Conservation (phyloP, 2,113 vertebrate genomes). For the Amblyopsis rosae region DNA sequence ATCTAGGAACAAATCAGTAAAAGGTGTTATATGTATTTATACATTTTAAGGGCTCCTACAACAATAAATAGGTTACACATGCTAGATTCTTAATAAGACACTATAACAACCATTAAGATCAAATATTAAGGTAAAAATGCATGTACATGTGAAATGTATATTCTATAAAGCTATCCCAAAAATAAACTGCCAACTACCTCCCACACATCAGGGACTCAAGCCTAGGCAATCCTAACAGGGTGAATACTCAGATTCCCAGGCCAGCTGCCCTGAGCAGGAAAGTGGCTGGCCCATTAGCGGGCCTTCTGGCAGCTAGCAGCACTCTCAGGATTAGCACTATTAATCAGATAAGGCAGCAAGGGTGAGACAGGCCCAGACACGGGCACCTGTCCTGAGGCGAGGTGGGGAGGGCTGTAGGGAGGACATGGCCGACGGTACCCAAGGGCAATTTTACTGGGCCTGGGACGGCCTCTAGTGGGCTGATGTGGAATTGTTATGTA, state of each 20-base stretch:
- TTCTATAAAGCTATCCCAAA: too few species aligned
- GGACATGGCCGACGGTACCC: slow-evolving; percentile 49
- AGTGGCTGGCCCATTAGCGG: slow-evolving; percentile 75
- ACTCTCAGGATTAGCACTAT: slow-evolving; percentile 88
- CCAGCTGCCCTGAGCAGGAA: slow-evolving; percentile 66
- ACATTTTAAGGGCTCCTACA: too few species aligned
- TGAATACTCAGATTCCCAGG: slow-evolving; percentile 56
- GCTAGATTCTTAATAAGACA: too few species aligned
- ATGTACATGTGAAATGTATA: too few species aligned
- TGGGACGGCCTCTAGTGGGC: slow-evolving; percentile 90
- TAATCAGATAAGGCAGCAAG: slow-evolving; percentile 85
- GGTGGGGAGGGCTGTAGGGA: slow-evolving; percentile 21
- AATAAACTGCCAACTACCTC: slow-evolving; percentile 63
- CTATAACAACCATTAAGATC: too few species aligned
- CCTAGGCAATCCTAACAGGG: slow-evolving; percentile 31
- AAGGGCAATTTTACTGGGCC: slow-evolving; percentile 61
- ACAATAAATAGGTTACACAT: too few species aligned
- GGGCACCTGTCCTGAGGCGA: slow-evolving; percentile 74
- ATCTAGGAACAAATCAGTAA: too few species aligned
- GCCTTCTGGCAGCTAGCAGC: slow-evolving; percentile 81
- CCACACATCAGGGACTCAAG: slow-evolving; percentile 28
- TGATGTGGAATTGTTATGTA: slow-evolving; percentile 14
- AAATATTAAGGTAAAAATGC: too few species aligned
- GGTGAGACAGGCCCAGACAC: slow-evolving; percentile 70
- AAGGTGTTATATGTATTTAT: too few species aligned